Percentiles rank a stretch among this genome's conserved stretches.
These are phyloP conservation scores for Blomia tropicalis DNA, from an alignment of 2,888 invertebrate genomes.

Conservation along the genomic window DNA sequence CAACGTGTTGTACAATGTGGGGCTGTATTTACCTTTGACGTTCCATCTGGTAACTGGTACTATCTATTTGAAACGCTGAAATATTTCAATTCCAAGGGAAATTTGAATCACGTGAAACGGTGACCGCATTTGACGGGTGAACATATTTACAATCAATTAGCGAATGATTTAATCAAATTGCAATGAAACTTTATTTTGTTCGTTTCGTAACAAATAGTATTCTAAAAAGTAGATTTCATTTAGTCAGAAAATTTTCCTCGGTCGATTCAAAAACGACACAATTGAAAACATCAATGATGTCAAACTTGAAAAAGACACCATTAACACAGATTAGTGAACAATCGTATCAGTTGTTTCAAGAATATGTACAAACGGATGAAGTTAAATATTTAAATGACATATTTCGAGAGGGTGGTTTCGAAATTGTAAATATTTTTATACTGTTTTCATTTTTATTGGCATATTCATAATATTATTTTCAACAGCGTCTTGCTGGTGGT, in stretches of 20 bases:
- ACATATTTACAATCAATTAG: no score
- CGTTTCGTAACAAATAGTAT: no score
- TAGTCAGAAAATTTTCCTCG: neutral
- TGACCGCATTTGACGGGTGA: no score
- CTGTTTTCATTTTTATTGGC: neutral
- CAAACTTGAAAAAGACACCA: conserved; percentile 10
- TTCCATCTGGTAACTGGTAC: no score
- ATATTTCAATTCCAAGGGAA: no score
- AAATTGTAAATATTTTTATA: conserved; percentile 17
- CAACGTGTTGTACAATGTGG: no score
- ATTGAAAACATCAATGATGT: conserved; percentile 16
- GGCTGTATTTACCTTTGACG: no score
- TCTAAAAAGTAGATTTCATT: neutral
- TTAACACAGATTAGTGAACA: neutral
- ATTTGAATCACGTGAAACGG: no score
- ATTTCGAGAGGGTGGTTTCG: conserved; percentile 12
- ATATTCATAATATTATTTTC: neutral
- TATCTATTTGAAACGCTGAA: no score
- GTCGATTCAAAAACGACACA: conserved; percentile 6
- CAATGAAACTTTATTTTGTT: no score
- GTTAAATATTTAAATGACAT: conserved; percentile 7
- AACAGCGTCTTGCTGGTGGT: conserved; percentile 79
- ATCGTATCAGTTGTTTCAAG: conserved; percentile 11
- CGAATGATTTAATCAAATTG: no score
- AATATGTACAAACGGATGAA: conserved; percentile 13